These are phyloP conservation scores for Sceloporus tristichus DNA, from an alignment of 2,113 vertebrate genomes.

Conservation along the genomic window DNA sequence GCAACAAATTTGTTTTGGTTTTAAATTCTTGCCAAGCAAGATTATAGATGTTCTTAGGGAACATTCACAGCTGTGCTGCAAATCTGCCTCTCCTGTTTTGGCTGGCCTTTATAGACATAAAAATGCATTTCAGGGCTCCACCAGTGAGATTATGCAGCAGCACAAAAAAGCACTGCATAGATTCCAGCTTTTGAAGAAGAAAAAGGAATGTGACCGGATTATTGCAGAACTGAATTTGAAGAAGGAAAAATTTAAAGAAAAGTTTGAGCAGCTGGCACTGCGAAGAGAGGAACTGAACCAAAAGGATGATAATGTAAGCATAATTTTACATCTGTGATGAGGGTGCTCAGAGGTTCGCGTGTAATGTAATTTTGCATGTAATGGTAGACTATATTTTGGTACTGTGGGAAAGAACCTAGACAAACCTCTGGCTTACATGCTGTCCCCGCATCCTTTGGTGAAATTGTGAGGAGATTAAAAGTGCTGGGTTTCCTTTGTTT, in stretches of 20 bases:
- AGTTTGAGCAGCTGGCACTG: slow-evolving; percentile 62
- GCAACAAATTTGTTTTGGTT: too few species aligned
- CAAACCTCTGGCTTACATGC: too few species aligned
- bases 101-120: slow-evolving; percentile 5
- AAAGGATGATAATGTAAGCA: slow-evolving; percentile 76
- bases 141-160: slow-evolving; percentile 64
- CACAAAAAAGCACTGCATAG: slow-evolving; percentile 77
- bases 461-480: background rate
- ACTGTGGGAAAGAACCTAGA: too few species aligned
- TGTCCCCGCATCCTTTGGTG: background rate
- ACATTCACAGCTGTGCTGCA: too few species aligned
- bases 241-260: slow-evolving; percentile 71
- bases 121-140: slow-evolving; percentile 59
- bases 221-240: slow-evolving; percentile 74
- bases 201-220: slow-evolving; percentile 73
- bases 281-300: slow-evolving; percentile 69
- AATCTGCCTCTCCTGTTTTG: background rate
- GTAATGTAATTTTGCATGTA: too few species aligned
- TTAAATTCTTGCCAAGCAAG: too few species aligned
- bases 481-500: background rate
- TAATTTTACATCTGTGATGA: slow-evolving; percentile 5
- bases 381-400: too few species aligned
- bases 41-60: too few species aligned
- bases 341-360: background rate
- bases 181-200: slow-evolving; percentile 77